Conservation (phyloP, 2,888 invertebrate genomes). For the Athalia cordata region DNA sequence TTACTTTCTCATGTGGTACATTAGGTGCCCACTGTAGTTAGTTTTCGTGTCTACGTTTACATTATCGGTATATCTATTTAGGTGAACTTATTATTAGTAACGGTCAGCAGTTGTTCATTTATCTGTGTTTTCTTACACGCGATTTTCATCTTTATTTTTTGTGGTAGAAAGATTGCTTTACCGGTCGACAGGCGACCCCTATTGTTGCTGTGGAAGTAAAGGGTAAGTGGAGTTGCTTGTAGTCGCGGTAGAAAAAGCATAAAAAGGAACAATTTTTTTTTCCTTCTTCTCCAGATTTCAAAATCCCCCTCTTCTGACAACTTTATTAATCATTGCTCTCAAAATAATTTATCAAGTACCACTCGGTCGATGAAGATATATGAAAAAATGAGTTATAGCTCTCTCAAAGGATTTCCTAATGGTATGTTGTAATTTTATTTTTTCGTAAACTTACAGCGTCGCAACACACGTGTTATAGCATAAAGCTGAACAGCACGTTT, state of each 20-base stretch:
- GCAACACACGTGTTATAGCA: neutral
- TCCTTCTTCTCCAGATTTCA: slow-evolving; percentile 26
- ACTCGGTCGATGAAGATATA: neutral
- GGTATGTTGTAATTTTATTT: neutral
- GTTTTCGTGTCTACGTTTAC: neutral
- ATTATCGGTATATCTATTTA: neutral
- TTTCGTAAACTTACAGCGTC: neutral
- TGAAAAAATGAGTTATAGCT: too few relatives aligned
- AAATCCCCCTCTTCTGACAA: slow-evolving; percentile 13
- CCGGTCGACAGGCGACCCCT: slow-evolving; percentile 18
- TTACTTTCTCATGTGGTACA: too few relatives aligned
- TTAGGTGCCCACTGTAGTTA: neutral
- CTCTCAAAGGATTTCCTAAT: too few relatives aligned
- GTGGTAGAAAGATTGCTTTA: slow-evolving; percentile 23
- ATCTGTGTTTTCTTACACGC: slow-evolving; percentile 27
- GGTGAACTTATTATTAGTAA: slow-evolving; percentile 6
- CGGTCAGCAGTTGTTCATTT: slow-evolving; percentile 28
- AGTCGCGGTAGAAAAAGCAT: neutral
- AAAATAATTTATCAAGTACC: slow-evolving; percentile 20
- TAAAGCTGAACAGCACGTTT: neutral
- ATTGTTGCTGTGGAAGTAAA: slow-evolving; percentile 18
- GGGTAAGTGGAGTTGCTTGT: slow-evolving; percentile 27
- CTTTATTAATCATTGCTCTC: slow-evolving; percentile 18
- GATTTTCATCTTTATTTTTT: slow-evolving; percentile 1
- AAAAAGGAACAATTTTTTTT: neutral